These are phyloP conservation scores for Chrysoperla carnea DNA, from an alignment of 1,140 invertebrate genomes.

Conservation along the genomic window DNA sequence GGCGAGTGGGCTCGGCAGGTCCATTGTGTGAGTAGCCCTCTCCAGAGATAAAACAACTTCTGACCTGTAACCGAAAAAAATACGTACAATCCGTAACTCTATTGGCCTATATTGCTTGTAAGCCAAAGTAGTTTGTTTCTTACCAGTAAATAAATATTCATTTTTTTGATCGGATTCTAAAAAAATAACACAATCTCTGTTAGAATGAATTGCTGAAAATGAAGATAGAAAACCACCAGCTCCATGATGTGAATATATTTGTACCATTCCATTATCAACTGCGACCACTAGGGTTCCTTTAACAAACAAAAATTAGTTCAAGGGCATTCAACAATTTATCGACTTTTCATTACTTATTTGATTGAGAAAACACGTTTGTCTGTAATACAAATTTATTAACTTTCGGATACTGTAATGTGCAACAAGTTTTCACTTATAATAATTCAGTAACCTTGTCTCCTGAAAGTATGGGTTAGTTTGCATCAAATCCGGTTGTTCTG, in stretches of 20 bases:
- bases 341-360: neutral
- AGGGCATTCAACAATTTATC: neutral
- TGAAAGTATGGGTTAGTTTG: too few relatives aligned
- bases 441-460: too few relatives aligned
- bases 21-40: too few relatives aligned
- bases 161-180: slow-evolving; percentile 43
- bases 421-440: too few relatives aligned
- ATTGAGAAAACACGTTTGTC: neutral
- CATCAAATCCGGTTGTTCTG: too few relatives aligned
- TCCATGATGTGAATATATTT: slow-evolving; percentile 55
- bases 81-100: too few relatives aligned
- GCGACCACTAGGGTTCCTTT: slow-evolving; percentile 40
- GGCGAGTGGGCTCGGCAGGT: too few relatives aligned
- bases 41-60: too few relatives aligned
- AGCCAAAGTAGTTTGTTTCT: too few relatives aligned
- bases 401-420: too few relatives aligned
- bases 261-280: slow-evolving; percentile 44
- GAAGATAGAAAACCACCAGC: slow-evolving; percentile 38
- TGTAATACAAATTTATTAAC: neutral
- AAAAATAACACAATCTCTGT: slow-evolving; percentile 42
- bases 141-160: slow-evolving; percentile 44
- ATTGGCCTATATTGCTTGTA: too few relatives aligned
- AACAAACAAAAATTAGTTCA: neutral
- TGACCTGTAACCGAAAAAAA: too few relatives aligned
- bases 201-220: slow-evolving; percentile 42